Base-by-base conservation (phyloP, 2,888 invertebrate genomes). In the Agrochola lota region DNA sequence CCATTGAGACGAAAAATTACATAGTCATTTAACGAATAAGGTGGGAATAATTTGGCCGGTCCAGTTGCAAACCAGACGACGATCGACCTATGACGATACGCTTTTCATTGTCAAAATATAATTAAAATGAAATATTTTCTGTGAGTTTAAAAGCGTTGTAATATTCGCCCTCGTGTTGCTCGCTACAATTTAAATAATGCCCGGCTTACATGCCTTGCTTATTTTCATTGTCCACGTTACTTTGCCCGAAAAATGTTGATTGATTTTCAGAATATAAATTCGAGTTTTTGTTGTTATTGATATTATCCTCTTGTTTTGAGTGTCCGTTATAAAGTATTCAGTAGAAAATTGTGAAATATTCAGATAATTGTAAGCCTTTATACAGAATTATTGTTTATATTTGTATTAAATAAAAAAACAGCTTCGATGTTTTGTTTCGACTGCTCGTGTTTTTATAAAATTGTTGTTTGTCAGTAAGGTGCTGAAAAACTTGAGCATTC, bases 51-150 rank as follows among this genome's bases (percentile, higher is more conserved):
- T 63, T 43, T 23, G 23, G 11, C 30, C 26, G 35, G 23, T 3
- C 8, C 17, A 17, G 17, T n/a, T 11, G 17, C 1, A 2, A 49
- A 60, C 11, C 4, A 12, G 17, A 40, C 35, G 69, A n/a, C 11
- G 20, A 69, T n/a, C 35, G 7, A 20, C 11, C 69, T 35, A 64
- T 49, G 70, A 69, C 71, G 77, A 83, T 70, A 73, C 60, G 70
- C 72, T 83, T 88, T 90, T 84, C 78, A 83, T 64, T 74, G 73
- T 57, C 17, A 62, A 26, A 74, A 43, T 78, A 78, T 49, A 85
- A 85, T 80, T 84, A 78, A 84, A 78, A 83, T 81, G 80, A 46
- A 77, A 88, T 81, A 77, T 85, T 83, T 82, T 80, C 78, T 23
- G 63, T 15, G n/a, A 49, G 75, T 46, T 74, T 80, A n/a, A 76